Evolutionary conservation across 2,113 vertebrate species (phyloP).

Genomic region (Telmatochromis sp.): DNA sequence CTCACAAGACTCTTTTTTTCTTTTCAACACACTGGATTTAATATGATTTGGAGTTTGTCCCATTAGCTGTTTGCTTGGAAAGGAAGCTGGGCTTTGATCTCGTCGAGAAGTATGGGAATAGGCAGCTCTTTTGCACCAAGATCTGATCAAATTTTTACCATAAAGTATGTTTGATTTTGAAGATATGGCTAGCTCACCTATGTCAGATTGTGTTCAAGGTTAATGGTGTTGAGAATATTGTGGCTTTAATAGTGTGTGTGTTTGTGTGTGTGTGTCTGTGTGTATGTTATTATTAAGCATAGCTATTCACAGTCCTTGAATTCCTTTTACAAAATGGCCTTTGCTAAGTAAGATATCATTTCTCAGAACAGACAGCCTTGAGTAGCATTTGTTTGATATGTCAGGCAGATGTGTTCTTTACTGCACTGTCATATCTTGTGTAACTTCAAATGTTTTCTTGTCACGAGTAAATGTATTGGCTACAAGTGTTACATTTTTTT

Average conservation of each 20-base stretch:
- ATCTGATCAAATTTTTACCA: slow-evolving; percentile 82
- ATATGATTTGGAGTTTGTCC: background rate
- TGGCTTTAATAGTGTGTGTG: background rate
- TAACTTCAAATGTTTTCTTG: background rate
- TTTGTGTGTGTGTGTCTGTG: background rate
- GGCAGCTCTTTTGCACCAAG: slow-evolving; percentile 82
- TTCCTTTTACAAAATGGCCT: background rate
- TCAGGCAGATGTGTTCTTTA: background rate
- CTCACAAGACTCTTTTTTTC: background rate
- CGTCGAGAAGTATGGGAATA: slow-evolving; percentile 75
- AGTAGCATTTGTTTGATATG: background rate
- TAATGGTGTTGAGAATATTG: background rate
- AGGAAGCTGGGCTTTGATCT: slow-evolving; percentile 36
- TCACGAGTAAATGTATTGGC: background rate
- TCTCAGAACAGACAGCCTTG: background rate
- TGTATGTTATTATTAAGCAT: background rate
- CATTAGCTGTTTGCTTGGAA: slow-evolving; percentile 17
- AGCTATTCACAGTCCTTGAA: background rate
- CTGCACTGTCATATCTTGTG: background rate
- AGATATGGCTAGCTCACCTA: background rate
- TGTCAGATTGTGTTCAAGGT: background rate
- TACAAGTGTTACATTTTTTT: background rate
- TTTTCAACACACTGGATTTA: slow-evolving; percentile 4
- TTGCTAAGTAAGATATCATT: background rate
- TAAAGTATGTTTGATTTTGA: slow-evolving; percentile 66